Conservation (phyloP, 2,113 vertebrate species). For the Erpornis zantholeuca region DNA sequence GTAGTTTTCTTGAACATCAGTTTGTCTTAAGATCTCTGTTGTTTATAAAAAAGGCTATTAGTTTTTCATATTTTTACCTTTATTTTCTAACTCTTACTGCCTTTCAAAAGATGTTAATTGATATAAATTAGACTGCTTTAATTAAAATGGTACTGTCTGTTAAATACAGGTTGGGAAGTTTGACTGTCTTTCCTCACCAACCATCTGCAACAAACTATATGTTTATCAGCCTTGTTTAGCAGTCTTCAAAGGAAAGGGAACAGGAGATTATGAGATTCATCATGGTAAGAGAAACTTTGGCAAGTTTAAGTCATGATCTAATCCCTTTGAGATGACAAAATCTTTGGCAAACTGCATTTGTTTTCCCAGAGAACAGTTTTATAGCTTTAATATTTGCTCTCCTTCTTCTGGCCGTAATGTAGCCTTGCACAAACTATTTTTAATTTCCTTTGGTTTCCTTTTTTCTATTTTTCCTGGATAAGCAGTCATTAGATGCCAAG, state of each 20-base stretch:
- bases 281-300: slow-evolving; percentile 80
- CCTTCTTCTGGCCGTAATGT: neutral
- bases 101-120: neutral
- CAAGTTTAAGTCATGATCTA: neutral
- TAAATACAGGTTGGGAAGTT: slow-evolving; percentile 87
- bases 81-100: neutral
- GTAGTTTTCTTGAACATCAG: neutral
- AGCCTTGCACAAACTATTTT: neutral
- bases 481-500: neutral
- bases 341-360: neutral
- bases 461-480: neutral
- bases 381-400: neutral
- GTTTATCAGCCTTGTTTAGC: slow-evolving; percentile 88
- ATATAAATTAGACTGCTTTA: neutral
- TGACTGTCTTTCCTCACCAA: slow-evolving; percentile 81
- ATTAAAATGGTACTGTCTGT: neutral
- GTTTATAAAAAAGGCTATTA: neutral
- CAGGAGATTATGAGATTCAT: slow-evolving; percentile 93
- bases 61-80: neutral
- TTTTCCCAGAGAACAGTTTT: neutral
- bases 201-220: slow-evolving; percentile 85
- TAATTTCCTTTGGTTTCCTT: neutral
- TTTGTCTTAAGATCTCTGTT: neutral
- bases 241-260: slow-evolving; percentile 94
- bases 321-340: neutral